Conservation (phyloP, 2,797 vertebrate species). For the Otolemur crassicaudatus region DNA sequence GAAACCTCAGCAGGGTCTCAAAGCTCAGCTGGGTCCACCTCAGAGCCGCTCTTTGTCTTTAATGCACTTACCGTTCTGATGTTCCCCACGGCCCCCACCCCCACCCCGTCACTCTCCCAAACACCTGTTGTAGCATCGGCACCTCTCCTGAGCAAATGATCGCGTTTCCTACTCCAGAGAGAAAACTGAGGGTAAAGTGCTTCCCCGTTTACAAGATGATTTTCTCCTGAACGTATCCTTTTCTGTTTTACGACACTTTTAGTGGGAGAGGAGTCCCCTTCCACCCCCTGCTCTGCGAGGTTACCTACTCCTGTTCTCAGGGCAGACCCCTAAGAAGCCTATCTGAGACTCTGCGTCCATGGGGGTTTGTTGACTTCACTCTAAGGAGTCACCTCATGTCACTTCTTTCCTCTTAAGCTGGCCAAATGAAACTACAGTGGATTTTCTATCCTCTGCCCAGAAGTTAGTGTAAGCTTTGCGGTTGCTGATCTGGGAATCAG, state of each 20-base stretch:
- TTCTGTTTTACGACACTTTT: not conserved
- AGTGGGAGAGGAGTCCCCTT: not conserved
- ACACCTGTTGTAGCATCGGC: not conserved
- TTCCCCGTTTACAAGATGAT: not conserved
- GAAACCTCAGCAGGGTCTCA: no score
- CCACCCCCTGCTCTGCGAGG: no score
- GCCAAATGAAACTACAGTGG: not conserved
- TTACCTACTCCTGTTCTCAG: not conserved
- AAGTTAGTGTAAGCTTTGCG: not conserved
- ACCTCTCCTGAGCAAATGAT: not conserved
- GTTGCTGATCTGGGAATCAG: not conserved
- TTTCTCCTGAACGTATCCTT: not conserved
- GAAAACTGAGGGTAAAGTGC: not conserved
- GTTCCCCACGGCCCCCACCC: not conserved
- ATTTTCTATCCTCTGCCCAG: not conserved
- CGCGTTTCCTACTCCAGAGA: not conserved
- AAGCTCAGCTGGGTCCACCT: no score
- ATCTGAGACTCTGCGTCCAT: not conserved
- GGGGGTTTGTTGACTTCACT: not conserved
- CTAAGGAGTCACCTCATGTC: not conserved
- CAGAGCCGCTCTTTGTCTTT: not conserved
- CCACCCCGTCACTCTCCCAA: not conserved
- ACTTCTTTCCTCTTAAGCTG: not conserved
- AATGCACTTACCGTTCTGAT: not conserved
- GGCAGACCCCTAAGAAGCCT: not conserved